phyloP scores from a whole-genome alignment of 2,888 invertebrate species.

The Unio pictorum region DNA sequence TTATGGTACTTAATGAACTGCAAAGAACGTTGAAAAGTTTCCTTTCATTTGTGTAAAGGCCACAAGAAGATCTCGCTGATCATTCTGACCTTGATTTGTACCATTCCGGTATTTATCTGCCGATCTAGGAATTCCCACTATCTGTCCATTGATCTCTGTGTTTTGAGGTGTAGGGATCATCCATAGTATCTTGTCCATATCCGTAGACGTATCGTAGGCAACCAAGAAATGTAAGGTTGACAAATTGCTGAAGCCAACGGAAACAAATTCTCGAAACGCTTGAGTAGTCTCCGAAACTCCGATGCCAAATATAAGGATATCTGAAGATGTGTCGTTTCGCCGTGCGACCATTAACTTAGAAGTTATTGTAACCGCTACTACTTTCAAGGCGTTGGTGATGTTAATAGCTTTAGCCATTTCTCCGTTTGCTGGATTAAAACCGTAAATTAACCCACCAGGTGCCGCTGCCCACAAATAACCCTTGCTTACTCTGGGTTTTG shows the following conservation, averaged over 20 bases:
- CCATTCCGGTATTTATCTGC: background rate
- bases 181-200: constrained; percentile 20
- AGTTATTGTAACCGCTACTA: constrained; percentile 14
- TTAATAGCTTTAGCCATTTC: constrained; percentile 2
- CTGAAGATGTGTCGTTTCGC: constrained; percentile 12
- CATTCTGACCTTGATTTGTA: constrained; percentile 8
- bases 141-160: constrained; percentile 28
- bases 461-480: constrained; percentile 7
- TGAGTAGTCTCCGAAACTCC: background rate
- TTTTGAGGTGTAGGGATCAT: constrained; percentile 36
- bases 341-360: constrained; percentile 29
- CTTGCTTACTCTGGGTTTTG: background rate
- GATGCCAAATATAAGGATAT: constrained; percentile 31
- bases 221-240: constrained; percentile 13
- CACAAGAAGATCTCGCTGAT: constrained; percentile 9
- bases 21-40: constrained; percentile 23
- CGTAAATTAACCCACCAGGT: background rate
- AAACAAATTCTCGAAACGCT: background rate
- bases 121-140: constrained; percentile 21
- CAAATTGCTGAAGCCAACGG: constrained; percentile 5
- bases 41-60: constrained; percentile 21
- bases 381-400: constrained; percentile 1
- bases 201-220: constrained; percentile 26
- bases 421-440: constrained; percentile 4
- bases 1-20: constrained; percentile 7